These are phyloP conservation scores for Argyresthia albistria DNA, from an alignment of 2,888 invertebrate species.

Conservation along the genomic window DNA sequence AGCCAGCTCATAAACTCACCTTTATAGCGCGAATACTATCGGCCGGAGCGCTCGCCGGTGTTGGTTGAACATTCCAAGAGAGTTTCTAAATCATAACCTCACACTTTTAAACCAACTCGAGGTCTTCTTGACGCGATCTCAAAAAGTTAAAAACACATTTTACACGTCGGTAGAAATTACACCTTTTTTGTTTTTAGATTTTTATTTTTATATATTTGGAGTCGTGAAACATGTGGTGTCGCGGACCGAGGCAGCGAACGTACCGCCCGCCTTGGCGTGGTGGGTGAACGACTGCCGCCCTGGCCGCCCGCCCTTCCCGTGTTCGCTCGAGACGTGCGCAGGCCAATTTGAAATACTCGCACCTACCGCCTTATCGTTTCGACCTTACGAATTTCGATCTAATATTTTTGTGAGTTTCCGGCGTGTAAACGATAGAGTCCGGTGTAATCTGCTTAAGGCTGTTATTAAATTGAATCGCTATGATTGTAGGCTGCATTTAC, in stretches of 20 bases:
- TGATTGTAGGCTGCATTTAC: too few species aligned
- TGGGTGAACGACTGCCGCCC: not conserved
- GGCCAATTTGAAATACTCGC: not conserved
- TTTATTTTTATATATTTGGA: not conserved
- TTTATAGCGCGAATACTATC: too few species aligned
- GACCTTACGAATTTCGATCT: not conserved
- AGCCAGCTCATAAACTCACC: too few species aligned
- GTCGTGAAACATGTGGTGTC: not conserved
- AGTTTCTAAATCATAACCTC: slow-evolving; percentile 19
- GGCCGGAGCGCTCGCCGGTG: too few species aligned
- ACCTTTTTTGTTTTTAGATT: too few species aligned
- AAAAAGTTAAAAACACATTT: too few species aligned
- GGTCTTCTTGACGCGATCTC: slow-evolving; percentile 8
- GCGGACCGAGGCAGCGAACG: not conserved
- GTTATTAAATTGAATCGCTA: too few species aligned
- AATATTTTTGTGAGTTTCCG: not conserved
- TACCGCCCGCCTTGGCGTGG: not conserved
- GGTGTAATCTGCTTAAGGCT: too few species aligned
- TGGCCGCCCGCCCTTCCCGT: not conserved
- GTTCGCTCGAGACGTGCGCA: not conserved
- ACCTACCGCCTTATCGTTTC: not conserved
- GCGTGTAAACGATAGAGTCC: too few species aligned
- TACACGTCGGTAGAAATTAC: too few species aligned
- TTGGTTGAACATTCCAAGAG: not conserved
- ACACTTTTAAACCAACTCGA: slow-evolving; percentile 25